These are phyloP conservation scores for Macrotis lagotis DNA, from an alignment of 2,113 vertebrate species.

Conservation along the genomic window DNA sequence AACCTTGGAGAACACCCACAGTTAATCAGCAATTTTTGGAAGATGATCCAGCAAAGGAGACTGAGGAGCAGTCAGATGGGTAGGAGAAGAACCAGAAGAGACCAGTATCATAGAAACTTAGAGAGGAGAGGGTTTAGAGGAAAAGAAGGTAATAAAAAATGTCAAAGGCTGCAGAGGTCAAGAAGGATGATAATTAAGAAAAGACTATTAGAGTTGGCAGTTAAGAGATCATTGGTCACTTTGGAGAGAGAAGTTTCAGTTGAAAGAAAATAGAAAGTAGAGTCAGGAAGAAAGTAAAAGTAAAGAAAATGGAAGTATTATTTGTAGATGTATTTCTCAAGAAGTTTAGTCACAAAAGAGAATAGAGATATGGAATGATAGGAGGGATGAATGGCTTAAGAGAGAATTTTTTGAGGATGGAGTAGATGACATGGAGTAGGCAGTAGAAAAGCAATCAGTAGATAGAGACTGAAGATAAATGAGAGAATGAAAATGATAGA, in stretches of 20 bases:
- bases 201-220: neutral
- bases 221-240: neutral
- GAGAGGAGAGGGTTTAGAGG: neutral
- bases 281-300: too few relatives aligned
- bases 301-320: too few relatives aligned
- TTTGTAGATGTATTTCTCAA: too few relatives aligned
- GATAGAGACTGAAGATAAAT: too few relatives aligned
- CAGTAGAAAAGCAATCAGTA: too few relatives aligned
- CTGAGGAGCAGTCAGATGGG: neutral
- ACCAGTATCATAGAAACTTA: neutral
- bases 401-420: too few relatives aligned
- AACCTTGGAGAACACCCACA: neutral
- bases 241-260: neutral
- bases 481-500: neutral
- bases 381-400: too few relatives aligned
- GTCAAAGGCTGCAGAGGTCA: neutral
- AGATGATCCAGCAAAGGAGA: neutral
- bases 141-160: neutral
- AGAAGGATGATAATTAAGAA: neutral
- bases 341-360: too few relatives aligned
- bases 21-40: neutral
- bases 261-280: neutral
- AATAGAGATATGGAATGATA: too few relatives aligned
- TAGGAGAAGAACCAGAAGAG: neutral
- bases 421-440: too few relatives aligned